A percentile compares a stretch with the other conserved stretches of the same genome.
Evolutionary conservation across 2,888 invertebrate species (phyloP).

Genomic region (Cremastinae sp.): DNA sequence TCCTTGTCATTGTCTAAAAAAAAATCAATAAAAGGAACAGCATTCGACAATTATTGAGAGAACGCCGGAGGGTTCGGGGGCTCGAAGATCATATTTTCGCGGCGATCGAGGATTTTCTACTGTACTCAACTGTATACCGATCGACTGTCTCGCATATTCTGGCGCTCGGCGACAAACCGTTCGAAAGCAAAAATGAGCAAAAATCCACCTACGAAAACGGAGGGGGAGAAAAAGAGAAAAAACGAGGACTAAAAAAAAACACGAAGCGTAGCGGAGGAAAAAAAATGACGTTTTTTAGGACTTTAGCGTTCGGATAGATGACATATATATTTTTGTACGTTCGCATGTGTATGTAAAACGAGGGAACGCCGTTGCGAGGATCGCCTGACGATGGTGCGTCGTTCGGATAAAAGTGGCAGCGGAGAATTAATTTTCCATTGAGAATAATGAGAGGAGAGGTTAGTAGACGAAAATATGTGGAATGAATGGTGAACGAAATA

Average conservation of each 20-base stretch:
- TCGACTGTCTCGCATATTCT: conserved; percentile 63
- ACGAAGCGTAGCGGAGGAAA: conserved; percentile 75
- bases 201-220: too few species aligned
- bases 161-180: conserved; percentile 70
- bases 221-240: conserved; percentile 48
- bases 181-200: conserved; percentile 60
- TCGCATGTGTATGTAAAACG: conserved; percentile 71
- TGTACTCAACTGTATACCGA: conserved; percentile 57
- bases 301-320: conserved; percentile 70
- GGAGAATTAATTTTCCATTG: conserved; percentile 34
- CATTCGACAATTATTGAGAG: too few species aligned
- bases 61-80: conserved; percentile 11
- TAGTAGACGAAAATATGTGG: conserved; percentile 45
- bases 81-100: conserved; percentile 52
- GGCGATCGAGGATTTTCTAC: conserved; percentile 63
- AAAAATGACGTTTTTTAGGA: conserved; percentile 72
- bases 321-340: conserved; percentile 80
- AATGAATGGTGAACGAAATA: conserved; percentile 43
- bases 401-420: conserved; percentile 31
- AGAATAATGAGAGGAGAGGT: conserved; percentile 48
- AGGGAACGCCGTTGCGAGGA: conserved; percentile 63
- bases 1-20: neutral
- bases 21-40: conserved; percentile 16
- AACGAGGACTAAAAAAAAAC: conserved; percentile 54
- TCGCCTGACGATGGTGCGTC: conserved; percentile 28